phyloP scores from a whole-genome alignment of 2,888 invertebrate genomes.

The Venusia cambrica region DNA sequence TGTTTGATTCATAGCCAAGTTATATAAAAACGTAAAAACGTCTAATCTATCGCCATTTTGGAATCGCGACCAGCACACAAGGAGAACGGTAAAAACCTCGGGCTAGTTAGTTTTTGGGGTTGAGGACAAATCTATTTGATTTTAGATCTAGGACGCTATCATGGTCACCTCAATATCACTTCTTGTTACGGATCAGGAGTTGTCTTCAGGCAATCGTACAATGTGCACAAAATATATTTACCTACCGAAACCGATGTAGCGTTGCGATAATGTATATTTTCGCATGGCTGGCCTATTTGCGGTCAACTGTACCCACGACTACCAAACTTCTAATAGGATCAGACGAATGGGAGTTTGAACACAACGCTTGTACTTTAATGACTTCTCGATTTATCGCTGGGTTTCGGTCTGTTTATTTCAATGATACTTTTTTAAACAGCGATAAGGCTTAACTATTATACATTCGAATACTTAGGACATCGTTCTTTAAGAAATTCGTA shows the following conservation, averaged over 20 bases:
- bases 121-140: too few species aligned
- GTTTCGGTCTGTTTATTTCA: too few species aligned
- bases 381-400: slow-evolving; percentile 14
- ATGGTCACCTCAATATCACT: slow-evolving; percentile 19
- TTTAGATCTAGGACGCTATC: too few species aligned
- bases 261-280: slow-evolving; percentile 14
- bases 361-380: slow-evolving; percentile 16
- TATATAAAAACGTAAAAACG: too few species aligned
- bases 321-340: slow-evolving; percentile 21
- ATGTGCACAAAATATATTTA: slow-evolving; percentile 11
- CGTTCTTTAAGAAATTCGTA: too few species aligned
- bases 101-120: too few species aligned
- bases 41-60: too few species aligned
- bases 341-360: slow-evolving; percentile 12
- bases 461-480: too few species aligned
- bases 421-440: too few species aligned
- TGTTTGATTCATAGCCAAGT: slow-evolving; percentile 3
- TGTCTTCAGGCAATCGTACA: slow-evolving; percentile 14
- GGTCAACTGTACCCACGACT: slow-evolving; percentile 16
- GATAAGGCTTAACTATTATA: too few species aligned
- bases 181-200: slow-evolving; percentile 17
- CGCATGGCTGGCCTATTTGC: slow-evolving; percentile 4
- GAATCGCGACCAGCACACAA: too few species aligned
- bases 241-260: slow-evolving; percentile 3
- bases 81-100: too few species aligned